Base-by-base conservation (phyloP, 2,888 invertebrate species). In the Drosophila mulleri region DNA sequence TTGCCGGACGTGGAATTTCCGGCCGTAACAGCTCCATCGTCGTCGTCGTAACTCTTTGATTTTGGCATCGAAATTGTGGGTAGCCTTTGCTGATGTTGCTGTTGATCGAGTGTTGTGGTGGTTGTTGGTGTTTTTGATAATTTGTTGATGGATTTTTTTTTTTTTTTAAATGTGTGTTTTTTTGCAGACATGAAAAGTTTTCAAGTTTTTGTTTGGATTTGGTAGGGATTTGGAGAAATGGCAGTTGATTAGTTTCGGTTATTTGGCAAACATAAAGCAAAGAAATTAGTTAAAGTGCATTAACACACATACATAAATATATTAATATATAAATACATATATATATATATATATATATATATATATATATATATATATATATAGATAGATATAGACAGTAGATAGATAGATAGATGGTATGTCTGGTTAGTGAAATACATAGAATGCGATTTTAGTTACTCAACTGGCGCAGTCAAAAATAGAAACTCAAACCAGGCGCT, bases 61-160 rank as follows among this genome's bases (percentile, higher is more conserved):
- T 94, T 94, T 62, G 94, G 94, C 94, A 95, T 93, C 64, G 94
- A 94, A 80, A 95, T 94, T 80, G 94, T 94, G 47, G 94, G 94
- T 66, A 91, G 92, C 60, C 54, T 60, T 73, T 84, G 87, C 29
- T 76, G 73, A 39, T 72, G 73, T 58, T 74, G 78, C 39, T 72
- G 71, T 48, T 69, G 68, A 56, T 72, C 56, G 61, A 62, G 59
- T 56, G 50, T 44, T 35, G 26, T 42, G 44, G 56, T 52, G 50
- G n/a, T 44, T 59, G 29, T 56, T 32, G 39, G 29, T 56, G 47
- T 56, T 37, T 37, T 37, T 48, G 37, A n/a, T 44, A 20, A 16
- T 62, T 67, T 60, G 26, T 41, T 45, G 37, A 16, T 16, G 16
- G 16, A 41, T 60, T 39, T 53, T 41, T 16, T 50, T 45, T 65